Evolutionary conservation across 2,797 vertebrate genomes (phyloP).

Genomic region (Rhynchonycteris naso): DNA sequence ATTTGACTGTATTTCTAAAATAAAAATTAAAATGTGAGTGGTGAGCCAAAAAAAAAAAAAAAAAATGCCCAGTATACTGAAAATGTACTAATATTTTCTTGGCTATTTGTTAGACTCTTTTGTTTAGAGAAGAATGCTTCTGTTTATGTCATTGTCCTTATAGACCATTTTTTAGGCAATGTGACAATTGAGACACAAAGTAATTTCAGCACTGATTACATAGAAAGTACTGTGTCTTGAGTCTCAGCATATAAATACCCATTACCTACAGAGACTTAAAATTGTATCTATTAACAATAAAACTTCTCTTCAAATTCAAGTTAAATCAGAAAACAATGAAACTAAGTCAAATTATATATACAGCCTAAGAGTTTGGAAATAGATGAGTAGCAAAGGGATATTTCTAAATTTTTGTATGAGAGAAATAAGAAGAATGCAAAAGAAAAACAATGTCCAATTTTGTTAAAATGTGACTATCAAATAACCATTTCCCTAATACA

Average conservation of each 20-base stretch:
- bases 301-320: not conserved
- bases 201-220: slow-evolving; percentile 22
- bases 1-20: not conserved
- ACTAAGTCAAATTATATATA: not conserved
- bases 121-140: not conserved
- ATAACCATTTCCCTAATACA: not conserved
- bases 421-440: not conserved
- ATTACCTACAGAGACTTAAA: slow-evolving; percentile 8
- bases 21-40: not conserved
- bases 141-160: not conserved
- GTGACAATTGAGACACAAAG: not conserved
- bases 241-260: not conserved
- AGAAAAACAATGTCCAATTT: not conserved
- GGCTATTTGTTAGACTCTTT: not conserved
- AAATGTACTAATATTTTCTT: not conserved
- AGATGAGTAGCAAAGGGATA: not conserved
- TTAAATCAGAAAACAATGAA: not conserved
- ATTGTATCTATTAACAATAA: not conserved
- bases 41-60: not conserved
- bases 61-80: not conserved
- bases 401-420: not conserved
- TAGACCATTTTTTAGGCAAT: not conserved
- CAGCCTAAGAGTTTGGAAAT: not conserved
- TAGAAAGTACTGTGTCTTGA: not conserved
- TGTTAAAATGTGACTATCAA: not conserved